Percentiles rank a stretch among this genome's conserved stretches.
These are phyloP conservation scores for Clarias magur DNA, from an alignment of 2,113 vertebrate genomes.

Conservation along the genomic window DNA sequence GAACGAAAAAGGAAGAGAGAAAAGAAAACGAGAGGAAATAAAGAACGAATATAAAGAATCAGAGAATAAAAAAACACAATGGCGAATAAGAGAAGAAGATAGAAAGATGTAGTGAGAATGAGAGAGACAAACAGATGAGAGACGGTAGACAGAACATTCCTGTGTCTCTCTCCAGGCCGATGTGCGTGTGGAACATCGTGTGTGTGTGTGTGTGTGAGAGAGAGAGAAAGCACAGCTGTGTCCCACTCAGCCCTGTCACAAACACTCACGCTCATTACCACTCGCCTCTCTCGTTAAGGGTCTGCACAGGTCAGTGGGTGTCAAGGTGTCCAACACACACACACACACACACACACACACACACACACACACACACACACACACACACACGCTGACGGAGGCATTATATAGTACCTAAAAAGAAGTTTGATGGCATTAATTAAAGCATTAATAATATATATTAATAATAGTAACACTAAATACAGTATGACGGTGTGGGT, in stretches of 20 bases:
- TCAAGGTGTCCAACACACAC: slow-evolving; percentile 75
- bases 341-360: slow-evolving; percentile 25
- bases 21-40: too few species aligned
- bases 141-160: slow-evolving; percentile 14
- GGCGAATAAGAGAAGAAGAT: not conserved
- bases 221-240: slow-evolving; percentile 79
- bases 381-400: not conserved
- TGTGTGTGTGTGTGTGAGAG: slow-evolving; percentile 2
- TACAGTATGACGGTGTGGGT: not conserved
- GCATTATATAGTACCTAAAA: not conserved
- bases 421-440: not conserved
- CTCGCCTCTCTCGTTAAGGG: slow-evolving; percentile 88
- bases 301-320: slow-evolving; percentile 89
- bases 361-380: slow-evolving; percentile 17
- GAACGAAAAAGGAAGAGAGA: not conserved
- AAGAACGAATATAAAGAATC: not conserved
- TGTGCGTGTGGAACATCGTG: slow-evolving; percentile 69
- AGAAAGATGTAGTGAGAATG: not conserved
- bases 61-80: not conserved
- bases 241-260: slow-evolving; percentile 88
- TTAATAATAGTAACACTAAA: not conserved
- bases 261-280: slow-evolving; percentile 84
- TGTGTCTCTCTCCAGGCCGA: not conserved
- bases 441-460: not conserved
- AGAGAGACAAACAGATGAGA: not conserved